Evolutionary conservation across 2,888 invertebrate species (phyloP), one percentile per base, ranked within the genome.

Genomic region (Acanthococcus lagerstroemiae): DNA sequence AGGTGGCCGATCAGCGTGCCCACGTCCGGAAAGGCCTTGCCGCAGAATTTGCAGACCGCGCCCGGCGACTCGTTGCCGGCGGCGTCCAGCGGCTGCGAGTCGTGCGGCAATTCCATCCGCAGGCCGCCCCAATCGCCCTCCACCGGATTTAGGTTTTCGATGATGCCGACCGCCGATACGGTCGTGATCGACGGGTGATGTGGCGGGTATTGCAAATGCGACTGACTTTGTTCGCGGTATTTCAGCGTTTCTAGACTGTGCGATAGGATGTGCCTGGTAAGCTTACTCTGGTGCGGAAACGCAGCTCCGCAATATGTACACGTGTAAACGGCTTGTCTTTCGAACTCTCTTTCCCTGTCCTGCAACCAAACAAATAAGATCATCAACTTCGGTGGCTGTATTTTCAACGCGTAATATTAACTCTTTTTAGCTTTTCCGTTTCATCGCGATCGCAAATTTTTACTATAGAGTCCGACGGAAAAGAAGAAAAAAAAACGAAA

Each of bases 11-110:
- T 90, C 73, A 92, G 82, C 70, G 90, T 88, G 71, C 89, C 86
- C 71, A 91, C 90, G 78, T 91, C 91, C 71, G 91, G 90, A 79
- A 91, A 92, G 73, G 90, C 89, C 80, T 92, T 91, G 76, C 90
- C 90, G 78, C 91, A 91, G 79, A 91, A 91, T 81, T 91, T 91
- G 83, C 91, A 91, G 74, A 91, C 80, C 73, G 90, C 90, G 70
- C 68, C 69, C 56, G 56, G 61, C 15, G 55, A 52, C 30, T 61
- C 61, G 45, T 27, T 30, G 37, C 48, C 57, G 56, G 55, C 50
- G 24, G 55, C 60, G n/a, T 52, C 68, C 21, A 24, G 46, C 6
- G 57, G 24, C 25, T 48, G 25, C 25, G 55, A 25, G 21, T 56
- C 52, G n/a, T 44, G 56, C 57, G 54, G 54, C 46, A 66, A n/a